Evolutionary conservation across 2,888 invertebrate species (phyloP).

Genomic region (Atrina japonica): DNA sequence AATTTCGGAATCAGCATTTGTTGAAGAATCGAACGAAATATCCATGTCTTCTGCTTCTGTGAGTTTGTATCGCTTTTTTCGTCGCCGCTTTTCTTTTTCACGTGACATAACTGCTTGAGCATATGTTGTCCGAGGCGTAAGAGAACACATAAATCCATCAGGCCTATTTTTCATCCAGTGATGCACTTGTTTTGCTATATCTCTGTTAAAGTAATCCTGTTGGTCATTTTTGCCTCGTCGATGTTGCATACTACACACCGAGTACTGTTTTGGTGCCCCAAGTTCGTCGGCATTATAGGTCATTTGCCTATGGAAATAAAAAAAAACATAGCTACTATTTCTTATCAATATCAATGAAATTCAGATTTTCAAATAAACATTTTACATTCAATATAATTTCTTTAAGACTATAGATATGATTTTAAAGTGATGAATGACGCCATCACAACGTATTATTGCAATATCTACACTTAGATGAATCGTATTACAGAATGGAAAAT

Average conservation of each 20-base stretch:
- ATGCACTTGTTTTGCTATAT: conserved; percentile 41
- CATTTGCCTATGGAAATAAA: conserved; percentile 29
- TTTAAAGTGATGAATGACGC: too few relatives aligned
- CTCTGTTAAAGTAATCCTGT: conserved; percentile 24
- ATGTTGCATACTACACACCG: conserved; percentile 7
- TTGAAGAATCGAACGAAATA: not conserved
- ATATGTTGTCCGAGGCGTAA: conserved; percentile 18
- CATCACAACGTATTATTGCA: too few relatives aligned
- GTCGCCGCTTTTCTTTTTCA: conserved; percentile 8
- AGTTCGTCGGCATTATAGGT: conserved; percentile 20
- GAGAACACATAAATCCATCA: conserved; percentile 18
- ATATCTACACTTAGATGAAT: too few relatives aligned
- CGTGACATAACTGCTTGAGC: conserved; percentile 11
- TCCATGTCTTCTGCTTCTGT: conserved; percentile 8
- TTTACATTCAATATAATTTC: too few relatives aligned
- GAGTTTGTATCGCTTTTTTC: conserved; percentile 12
- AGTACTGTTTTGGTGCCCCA: not conserved
- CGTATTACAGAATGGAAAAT: too few relatives aligned
- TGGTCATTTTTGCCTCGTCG: not conserved
- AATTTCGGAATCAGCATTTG: not conserved
- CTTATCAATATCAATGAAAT: too few relatives aligned
- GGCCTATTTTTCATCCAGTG: conserved; percentile 40
- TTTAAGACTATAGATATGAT: too few relatives aligned
- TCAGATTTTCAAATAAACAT: too few relatives aligned
- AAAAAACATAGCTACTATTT: too few relatives aligned